Percentiles rank a stretch among this genome's conserved stretches.
Conservation (phyloP, 2,113 vertebrate genomes). For the Nannobrachium achirus region DNA sequence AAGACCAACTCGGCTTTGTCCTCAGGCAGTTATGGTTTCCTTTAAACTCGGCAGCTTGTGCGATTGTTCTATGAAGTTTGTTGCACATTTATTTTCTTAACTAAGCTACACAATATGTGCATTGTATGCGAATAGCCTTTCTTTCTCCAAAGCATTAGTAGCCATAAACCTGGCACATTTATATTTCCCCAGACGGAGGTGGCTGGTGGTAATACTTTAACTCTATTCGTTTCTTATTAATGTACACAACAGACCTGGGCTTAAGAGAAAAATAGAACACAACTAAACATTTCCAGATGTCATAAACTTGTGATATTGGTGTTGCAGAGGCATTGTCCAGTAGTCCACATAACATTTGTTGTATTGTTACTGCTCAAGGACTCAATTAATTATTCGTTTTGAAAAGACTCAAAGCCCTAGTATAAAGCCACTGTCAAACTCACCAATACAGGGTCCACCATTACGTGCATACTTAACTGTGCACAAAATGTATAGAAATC, state of each 20-base stretch:
- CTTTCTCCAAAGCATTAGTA: slow-evolving; percentile 32
- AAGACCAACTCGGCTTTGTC: slow-evolving; percentile 61
- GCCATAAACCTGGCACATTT: slow-evolving; percentile 44
- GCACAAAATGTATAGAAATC: slow-evolving; percentile 23
- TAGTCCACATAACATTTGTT: neutral
- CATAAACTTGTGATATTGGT: slow-evolving; percentile 28
- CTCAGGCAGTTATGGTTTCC: slow-evolving; percentile 39
- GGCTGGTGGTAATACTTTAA: slow-evolving; percentile 23
- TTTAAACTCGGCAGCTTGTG: slow-evolving; percentile 39
- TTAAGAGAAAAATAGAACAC: slow-evolving; percentile 26
- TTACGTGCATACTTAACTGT: slow-evolving; percentile 3
- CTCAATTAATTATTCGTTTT: neutral
- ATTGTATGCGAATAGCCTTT: slow-evolving; percentile 29
- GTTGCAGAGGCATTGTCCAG: slow-evolving; percentile 18
- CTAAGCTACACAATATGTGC: slow-evolving; percentile 30
- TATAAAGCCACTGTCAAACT: neutral
- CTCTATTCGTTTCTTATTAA: slow-evolving; percentile 35
- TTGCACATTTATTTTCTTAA: slow-evolving; percentile 30
- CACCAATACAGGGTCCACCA: neutral
- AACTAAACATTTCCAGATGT: slow-evolving; percentile 39
- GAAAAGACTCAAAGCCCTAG: slow-evolving; percentile 9
- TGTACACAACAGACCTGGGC: slow-evolving; percentile 40
- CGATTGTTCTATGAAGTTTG: slow-evolving; percentile 44
- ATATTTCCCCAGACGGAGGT: slow-evolving; percentile 31
- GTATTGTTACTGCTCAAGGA: neutral